Evolutionary conservation across 23 tunicate genomes (phyloP), one percentile per base, ranked within the genome.

Genomic region (Ciona savignyi): DNA sequence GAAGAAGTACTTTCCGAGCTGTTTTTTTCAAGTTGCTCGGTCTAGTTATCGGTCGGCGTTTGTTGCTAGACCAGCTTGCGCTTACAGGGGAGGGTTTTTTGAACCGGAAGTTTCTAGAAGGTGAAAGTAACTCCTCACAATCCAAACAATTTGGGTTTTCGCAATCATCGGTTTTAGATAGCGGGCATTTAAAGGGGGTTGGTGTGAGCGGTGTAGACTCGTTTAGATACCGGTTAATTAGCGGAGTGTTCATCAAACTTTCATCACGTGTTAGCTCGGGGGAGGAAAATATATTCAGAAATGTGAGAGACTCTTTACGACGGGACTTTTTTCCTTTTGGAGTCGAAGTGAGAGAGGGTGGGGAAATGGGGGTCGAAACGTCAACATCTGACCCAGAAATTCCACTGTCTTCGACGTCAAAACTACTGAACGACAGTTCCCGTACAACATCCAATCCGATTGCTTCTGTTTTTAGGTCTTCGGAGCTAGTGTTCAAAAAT

Each of bases 171-270:
- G n/a, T 23, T 25, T 27, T 3, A 74, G 69, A 62, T 22, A 29
- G 23, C 62, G 77, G 74, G 63, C 87, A 89, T 70, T 89, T 83
- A 30, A 89, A 89, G 1, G 96, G 96, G 60, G 89, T 74, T 28
- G 96, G 96, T 0, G 96, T 88, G 20, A 71, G 72, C 20, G 86
- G 80, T 27, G 69, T 81, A 25, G 88, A 83, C 78, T 88, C 96
- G 30, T 88, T 77, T 33, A 88, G 30, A 73, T 29, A 89, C 42
- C 70, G 73, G 20, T 74, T 66, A 30, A 83, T 83, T 23, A 83
- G 34, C 0, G 89, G 96, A 51, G 96, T 77, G 32, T 83, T 74
- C 67, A 67, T 75, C 15, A 69, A 30, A 11, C 32, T 56, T 29
- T 70, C 66, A 27, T 79, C 81, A 11, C 63, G 60, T 2, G 51